Percentiles rank a stretch among this genome's conserved stretches.
Conservation (phyloP, 2,797 vertebrate genomes). For the Malurus leucopterus region DNA sequence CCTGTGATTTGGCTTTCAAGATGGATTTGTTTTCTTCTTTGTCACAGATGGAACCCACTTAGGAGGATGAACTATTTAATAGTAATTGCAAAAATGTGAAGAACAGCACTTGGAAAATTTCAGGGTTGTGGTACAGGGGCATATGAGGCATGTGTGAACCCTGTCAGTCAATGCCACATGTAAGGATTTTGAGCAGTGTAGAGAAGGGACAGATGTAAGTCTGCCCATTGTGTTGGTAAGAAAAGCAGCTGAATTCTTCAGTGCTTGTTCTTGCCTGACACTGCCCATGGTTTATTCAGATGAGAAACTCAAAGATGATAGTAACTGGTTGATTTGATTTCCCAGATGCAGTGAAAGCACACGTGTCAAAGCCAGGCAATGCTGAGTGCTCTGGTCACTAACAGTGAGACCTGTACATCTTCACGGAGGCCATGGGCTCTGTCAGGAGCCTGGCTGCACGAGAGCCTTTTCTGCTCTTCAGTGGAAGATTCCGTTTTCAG, state of each 20-base stretch:
- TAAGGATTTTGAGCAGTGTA: neutral
- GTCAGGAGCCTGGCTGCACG: neutral
- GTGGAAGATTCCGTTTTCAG: neutral
- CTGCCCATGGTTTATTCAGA: neutral
- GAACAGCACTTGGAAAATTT: neutral
- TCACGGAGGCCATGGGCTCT: fast-evolving
- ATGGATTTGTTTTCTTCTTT: neutral
- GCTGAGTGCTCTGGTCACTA: neutral
- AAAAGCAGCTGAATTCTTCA: neutral
- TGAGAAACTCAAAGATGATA: neutral
- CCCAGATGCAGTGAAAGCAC: neutral
- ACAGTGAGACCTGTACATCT: neutral
- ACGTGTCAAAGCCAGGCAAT: neutral
- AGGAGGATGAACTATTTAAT: neutral
- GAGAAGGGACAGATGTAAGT: neutral
- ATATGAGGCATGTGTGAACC: fast-evolving
- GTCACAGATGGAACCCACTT: neutral
- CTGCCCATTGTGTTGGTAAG: neutral
- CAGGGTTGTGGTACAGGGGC: neutral
- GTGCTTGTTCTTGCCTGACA: neutral
- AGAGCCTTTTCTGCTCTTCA: neutral
- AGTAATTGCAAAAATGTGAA: neutral
- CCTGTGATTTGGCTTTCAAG: neutral
- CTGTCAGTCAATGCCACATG: neutral
- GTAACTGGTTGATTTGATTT: neutral